A percentile compares a stretch with the other conserved stretches of the same genome.
These are phyloP conservation scores for Calidris pugnax DNA, from an alignment of 2,113 vertebrate species.

Conservation along the genomic window DNA sequence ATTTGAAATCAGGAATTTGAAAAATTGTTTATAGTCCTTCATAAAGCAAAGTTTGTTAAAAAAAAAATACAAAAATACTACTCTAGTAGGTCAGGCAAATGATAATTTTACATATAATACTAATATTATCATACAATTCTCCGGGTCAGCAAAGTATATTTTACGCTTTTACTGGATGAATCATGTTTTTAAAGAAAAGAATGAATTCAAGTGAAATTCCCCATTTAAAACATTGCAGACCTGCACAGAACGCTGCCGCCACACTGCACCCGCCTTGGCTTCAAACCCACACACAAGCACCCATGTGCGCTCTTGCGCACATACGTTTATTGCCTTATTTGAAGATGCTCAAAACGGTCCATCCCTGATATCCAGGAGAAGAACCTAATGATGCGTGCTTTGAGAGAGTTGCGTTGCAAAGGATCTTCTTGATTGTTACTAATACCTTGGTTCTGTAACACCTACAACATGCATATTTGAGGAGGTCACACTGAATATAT, in stretches of 20 bases:
- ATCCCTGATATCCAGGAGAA: slow-evolving; percentile 81
- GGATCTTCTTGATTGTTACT: slow-evolving; percentile 72
- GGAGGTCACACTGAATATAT: not conserved
- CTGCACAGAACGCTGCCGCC: slow-evolving; percentile 63
- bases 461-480: slow-evolving; percentile 62
- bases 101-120: not conserved
- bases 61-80: not conserved
- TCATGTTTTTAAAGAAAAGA: not conserved
- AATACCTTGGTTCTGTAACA: slow-evolving; percentile 64
- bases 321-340: slow-evolving; percentile 83
- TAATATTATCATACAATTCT: not conserved
- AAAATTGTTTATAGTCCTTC: not conserved
- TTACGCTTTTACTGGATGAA: not conserved
- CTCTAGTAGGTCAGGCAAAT: not conserved
- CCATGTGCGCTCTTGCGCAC: slow-evolving; percentile 61
- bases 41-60: not conserved
- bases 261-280: not conserved
- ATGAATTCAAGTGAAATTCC: not conserved
- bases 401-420: slow-evolving; percentile 69
- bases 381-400: slow-evolving; percentile 75
- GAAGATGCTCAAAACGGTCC: slow-evolving; percentile 71
- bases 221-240: not conserved
- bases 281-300: not conserved
- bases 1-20: not conserved
- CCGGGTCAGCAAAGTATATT: not conserved